A percentile compares a stretch with the other conserved stretches of the same genome.
These are phyloP conservation scores for Nothocercus julius DNA, from an alignment of 2,113 vertebrate species.

Conservation along the genomic window DNA sequence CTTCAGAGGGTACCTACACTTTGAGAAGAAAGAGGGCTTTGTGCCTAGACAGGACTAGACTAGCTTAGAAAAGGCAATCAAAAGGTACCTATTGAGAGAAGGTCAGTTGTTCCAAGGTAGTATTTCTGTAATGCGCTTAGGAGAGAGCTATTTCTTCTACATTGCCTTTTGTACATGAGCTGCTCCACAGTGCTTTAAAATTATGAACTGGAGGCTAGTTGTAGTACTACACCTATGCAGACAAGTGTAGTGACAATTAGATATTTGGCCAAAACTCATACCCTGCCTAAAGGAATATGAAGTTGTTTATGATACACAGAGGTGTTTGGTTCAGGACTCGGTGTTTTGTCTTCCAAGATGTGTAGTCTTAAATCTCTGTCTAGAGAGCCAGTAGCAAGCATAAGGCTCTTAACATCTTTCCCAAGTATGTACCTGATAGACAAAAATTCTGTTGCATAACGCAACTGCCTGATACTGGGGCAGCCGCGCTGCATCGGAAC, in stretches of 20 bases:
- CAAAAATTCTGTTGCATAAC: neutral
- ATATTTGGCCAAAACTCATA: neutral
- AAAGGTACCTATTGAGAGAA: neutral
- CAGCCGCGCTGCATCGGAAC: no score
- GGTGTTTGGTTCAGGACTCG: neutral
- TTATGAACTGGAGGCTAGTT: conserved; percentile 20
- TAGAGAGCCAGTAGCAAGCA: neutral
- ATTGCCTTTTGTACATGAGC: conserved; percentile 8
- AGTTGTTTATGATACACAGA: conserved; percentile 8
- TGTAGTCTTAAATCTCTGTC: neutral
- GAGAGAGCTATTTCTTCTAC: neutral
- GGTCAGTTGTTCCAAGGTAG: neutral
- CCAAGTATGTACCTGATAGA: fast-evolving
- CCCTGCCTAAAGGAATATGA: neutral
- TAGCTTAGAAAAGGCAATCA: neutral
- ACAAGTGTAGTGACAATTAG: conserved; percentile 9
- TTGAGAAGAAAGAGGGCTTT: neutral
- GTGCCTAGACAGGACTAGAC: neutral
- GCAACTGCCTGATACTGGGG: neutral
- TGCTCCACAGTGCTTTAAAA: neutral
- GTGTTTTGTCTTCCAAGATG: neutral
- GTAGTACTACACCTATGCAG: neutral
- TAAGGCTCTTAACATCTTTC: neutral
- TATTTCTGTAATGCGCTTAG: neutral
- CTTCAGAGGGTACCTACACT: neutral